Percentiles rank a stretch among this genome's conserved stretches.
These are phyloP conservation scores for Caenorhabditis tropicalis DNA, from an alignment of 1,140 invertebrate species.

Conservation along the genomic window DNA sequence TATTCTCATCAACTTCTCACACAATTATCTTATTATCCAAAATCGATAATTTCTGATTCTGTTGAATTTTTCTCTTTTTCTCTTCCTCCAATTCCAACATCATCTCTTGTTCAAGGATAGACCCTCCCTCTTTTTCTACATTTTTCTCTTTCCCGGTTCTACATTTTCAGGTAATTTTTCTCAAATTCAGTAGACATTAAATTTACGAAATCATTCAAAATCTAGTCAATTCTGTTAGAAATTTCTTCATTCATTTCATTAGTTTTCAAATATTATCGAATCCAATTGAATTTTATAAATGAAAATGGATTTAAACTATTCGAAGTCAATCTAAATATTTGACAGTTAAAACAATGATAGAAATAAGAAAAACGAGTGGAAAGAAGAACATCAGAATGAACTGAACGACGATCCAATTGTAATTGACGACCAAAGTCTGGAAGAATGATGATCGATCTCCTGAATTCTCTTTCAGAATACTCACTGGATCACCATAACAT, in stretches of 20 bases:
- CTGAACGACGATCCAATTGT: background rate
- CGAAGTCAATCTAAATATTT: constrained; percentile 9
- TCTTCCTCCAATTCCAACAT: background rate
- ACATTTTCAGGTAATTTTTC: background rate
- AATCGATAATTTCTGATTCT: background rate
- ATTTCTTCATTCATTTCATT: background rate
- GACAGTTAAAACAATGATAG: background rate
- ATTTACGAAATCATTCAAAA: background rate
- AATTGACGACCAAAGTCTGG: background rate
- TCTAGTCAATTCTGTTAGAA: background rate
- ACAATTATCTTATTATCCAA: background rate
- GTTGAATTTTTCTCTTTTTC: background rate
- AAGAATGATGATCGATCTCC: background rate
- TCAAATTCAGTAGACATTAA: background rate
- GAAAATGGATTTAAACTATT: background rate
- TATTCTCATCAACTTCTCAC: constrained; percentile 34
- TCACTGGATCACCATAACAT: constrained; percentile 23
- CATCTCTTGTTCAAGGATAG: background rate
- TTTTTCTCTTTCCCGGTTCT: background rate
- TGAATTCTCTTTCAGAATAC: background rate
- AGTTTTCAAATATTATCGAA: background rate
- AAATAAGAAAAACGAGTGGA: background rate
- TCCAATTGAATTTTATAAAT: background rate
- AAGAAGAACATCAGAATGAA: background rate
- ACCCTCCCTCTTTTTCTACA: background rate